phyloP scores from a whole-genome alignment of 1,140 invertebrate genomes.

The Argopecten irradians region DNA sequence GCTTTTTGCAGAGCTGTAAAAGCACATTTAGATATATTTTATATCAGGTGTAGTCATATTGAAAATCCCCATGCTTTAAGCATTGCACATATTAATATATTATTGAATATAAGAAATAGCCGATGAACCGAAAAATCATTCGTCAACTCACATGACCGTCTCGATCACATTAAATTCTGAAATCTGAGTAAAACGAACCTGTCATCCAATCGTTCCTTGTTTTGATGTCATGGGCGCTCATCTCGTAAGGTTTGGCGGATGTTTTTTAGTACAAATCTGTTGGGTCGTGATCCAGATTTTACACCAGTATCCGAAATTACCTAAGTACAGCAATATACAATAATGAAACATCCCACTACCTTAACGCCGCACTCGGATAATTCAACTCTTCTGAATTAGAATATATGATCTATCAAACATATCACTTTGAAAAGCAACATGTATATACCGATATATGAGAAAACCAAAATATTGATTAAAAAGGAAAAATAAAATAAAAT shows the following conservation, averaged over 20 bases:
- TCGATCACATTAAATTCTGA: background rate
- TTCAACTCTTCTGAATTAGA: background rate
- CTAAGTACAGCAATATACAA: conserved; percentile 47
- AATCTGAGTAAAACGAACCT: conserved; percentile 47
- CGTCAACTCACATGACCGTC: too few relatives aligned
- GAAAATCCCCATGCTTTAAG: background rate
- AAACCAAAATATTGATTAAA: too few relatives aligned
- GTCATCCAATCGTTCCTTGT: conserved; percentile 69
- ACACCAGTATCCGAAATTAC: conserved; percentile 57
- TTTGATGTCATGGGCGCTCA: conserved; percentile 63
- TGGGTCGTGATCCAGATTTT: conserved; percentile 45
- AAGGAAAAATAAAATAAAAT: too few relatives aligned
- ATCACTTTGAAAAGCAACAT: too few relatives aligned
- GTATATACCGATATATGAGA: too few relatives aligned
- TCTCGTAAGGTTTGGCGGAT: conserved; percentile 63
- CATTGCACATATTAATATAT: background rate
- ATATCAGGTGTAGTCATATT: background rate
- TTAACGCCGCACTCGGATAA: background rate
- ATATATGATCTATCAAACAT: too few relatives aligned
- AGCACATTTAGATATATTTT: conserved; percentile 81
- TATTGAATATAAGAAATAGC: background rate
- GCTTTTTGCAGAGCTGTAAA: conserved; percentile 82
- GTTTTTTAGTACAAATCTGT: conserved; percentile 63
- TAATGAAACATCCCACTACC: background rate
- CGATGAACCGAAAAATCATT: background rate